phyloP scores from a whole-genome alignment of 1,140 invertebrate genomes.

The Steinernema feltiae region DNA sequence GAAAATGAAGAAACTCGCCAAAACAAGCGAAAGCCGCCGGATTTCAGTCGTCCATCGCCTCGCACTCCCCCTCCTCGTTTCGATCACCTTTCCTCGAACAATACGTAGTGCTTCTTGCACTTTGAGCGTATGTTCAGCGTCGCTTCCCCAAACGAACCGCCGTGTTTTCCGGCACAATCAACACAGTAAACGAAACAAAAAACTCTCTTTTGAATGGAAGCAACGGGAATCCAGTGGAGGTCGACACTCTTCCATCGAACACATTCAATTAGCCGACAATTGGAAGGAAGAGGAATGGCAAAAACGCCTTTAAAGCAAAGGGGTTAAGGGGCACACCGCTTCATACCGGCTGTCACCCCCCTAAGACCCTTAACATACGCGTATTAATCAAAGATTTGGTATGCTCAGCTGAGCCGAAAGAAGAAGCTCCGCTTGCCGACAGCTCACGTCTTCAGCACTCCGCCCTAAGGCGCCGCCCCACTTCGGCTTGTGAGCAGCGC shows the following conservation, averaged over 20 bases:
- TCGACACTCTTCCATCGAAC: too few species aligned
- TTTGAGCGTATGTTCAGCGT: not conserved
- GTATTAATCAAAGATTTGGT: not conserved
- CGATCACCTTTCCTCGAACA: not conserved
- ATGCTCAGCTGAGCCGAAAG: conserved; percentile 9
- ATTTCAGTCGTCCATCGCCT: not conserved
- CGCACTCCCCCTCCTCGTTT: not conserved
- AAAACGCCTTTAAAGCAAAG: too few species aligned
- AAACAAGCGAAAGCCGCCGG: not conserved
- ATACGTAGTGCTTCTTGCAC: not conserved
- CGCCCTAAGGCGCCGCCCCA: conserved; percentile 4
- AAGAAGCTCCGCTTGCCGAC: not conserved
- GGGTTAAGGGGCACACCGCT: too few species aligned
- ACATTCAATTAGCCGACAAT: too few species aligned
- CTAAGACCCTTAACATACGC: not conserved
- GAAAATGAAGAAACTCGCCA: not conserved
- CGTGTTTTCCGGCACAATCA: not conserved
- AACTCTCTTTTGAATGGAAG: too few species aligned
- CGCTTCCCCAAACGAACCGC: not conserved
- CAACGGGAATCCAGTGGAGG: too few species aligned
- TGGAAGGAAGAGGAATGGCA: too few species aligned
- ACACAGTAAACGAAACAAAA: too few species aligned
- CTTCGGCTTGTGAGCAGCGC: not conserved
- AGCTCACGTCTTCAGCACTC: not conserved
- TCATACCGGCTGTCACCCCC: not conserved